Evolutionary conservation across 1,140 invertebrate genomes (phyloP).

Genomic region (Drosophila sucinea): DNA sequence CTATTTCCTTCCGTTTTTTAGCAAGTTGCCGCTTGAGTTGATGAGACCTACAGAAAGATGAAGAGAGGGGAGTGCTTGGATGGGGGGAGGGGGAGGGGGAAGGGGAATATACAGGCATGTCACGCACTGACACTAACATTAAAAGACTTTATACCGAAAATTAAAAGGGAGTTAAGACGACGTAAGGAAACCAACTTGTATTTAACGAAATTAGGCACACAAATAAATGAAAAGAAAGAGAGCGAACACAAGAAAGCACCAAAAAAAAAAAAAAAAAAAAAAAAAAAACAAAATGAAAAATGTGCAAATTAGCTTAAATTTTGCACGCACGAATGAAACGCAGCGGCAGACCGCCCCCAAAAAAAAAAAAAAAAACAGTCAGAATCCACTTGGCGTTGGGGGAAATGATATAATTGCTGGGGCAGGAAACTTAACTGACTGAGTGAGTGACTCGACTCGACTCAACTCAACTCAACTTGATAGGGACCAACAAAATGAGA

Average conservation of each 20-base stretch:
- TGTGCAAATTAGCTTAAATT: constrained; percentile 73
- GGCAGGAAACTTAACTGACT: constrained; percentile 76
- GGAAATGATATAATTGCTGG: constrained; percentile 79
- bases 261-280: not conserved
- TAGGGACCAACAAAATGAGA: constrained; percentile 1
- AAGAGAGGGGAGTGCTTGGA: too few species aligned
- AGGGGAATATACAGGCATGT: not conserved
- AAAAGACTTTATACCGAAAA: constrained; percentile 18
- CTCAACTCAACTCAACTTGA: constrained; percentile 29
- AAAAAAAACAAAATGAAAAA: constrained; percentile 41
- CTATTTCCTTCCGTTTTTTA: constrained; percentile 1
- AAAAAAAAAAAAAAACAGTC: constrained; percentile 4
- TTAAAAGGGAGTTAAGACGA: constrained; percentile 26
- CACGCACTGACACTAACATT: constrained; percentile 22
- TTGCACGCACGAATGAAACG: constrained; percentile 72
- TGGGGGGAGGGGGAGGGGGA: not conserved
- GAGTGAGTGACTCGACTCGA: constrained; percentile 65
- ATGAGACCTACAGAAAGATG: not conserved
- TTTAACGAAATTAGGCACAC: constrained; percentile 43
- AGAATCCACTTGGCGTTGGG: constrained; percentile 53
- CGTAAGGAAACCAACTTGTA: constrained; percentile 19
- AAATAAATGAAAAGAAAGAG: constrained; percentile 19
- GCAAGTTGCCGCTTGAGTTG: constrained; percentile 1
- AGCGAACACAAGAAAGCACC: not conserved
- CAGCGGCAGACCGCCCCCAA: constrained; percentile 25